These are phyloP conservation scores for Mesochorus sp. DNA, from an alignment of 2,888 invertebrate genomes.

Conservation along the genomic window DNA sequence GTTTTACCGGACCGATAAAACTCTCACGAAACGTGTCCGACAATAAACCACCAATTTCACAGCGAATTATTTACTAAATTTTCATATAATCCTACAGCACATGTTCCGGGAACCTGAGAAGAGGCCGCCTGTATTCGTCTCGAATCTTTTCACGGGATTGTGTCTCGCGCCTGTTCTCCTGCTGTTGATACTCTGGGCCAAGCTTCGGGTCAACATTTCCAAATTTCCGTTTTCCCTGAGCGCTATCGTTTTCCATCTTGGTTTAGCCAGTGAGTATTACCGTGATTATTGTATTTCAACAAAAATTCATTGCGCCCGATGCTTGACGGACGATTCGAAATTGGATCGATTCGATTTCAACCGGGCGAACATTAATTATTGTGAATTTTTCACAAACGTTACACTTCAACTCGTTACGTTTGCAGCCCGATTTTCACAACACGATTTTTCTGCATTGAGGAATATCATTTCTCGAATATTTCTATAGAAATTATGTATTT, in stretches of 20 bases:
- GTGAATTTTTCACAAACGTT: constrained; percentile 78
- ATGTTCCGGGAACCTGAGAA: constrained; percentile 95
- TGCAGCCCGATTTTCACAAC: constrained; percentile 79
- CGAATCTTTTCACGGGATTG: constrained; percentile 94
- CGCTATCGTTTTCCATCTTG: constrained; percentile 94
- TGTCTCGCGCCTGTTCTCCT: constrained; percentile 92
- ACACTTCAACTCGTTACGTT: constrained; percentile 68
- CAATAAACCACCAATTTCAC: constrained; percentile 30
- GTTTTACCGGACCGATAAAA: constrained; percentile 8
- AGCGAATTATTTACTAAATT: too few relatives aligned
- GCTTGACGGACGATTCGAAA: constrained; percentile 69
- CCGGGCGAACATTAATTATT: constrained; percentile 73
- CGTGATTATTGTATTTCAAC: neutral
- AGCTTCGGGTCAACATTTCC: constrained; percentile 92
- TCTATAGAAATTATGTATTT: neutral
- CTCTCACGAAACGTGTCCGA: constrained; percentile 36
- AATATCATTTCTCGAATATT: neutral
- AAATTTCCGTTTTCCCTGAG: constrained; percentile 91
- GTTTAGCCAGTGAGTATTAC: constrained; percentile 88
- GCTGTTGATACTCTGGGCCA: constrained; percentile 92
- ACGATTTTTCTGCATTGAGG: constrained; percentile 44
- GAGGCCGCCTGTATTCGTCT: constrained; percentile 93
- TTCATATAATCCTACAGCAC: constrained; percentile 88
- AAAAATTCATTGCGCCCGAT: constrained; percentile 67
- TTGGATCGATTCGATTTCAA: constrained; percentile 71